These are phyloP conservation scores for Malacoraja senta DNA, from an alignment of 2,797 vertebrate species.

Conservation along the genomic window DNA sequence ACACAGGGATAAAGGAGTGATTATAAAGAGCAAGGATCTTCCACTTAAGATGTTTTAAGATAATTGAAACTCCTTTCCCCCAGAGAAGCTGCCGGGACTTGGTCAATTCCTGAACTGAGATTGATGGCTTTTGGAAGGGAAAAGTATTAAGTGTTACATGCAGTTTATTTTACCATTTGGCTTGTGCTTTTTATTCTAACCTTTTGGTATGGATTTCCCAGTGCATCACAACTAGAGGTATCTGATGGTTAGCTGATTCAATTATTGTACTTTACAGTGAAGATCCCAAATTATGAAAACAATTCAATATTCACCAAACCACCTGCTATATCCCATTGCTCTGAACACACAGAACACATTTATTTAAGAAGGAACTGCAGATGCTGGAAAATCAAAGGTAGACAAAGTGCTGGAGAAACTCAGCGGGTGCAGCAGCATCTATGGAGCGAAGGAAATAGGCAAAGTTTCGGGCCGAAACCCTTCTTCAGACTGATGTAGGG, in stretches of 20 bases:
- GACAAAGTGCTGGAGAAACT: no score
- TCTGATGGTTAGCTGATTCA: background rate
- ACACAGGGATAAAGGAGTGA: no score
- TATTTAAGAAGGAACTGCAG: no score
- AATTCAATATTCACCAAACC: background rate
- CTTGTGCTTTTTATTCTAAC: background rate
- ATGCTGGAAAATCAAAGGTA: no score
- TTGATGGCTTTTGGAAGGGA: background rate
- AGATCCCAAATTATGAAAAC: background rate
- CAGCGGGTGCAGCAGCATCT: no score
- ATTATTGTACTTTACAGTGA: background rate
- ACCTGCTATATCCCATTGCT: background rate
- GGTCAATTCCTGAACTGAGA: background rate
- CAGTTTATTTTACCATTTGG: background rate
- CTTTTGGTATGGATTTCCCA: background rate
- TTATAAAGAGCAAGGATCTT: no score
- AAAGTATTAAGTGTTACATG: background rate
- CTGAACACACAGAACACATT: background rate
- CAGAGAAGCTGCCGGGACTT: background rate
- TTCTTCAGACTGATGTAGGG: no score
- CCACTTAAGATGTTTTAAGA: no score
- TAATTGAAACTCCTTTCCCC: background rate
- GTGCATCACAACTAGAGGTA: background rate
- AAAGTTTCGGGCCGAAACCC: no score
- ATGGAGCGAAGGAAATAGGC: no score